These are phyloP conservation scores for Ceratitis capitata DNA, from an alignment of 1,140 invertebrate species.

Conservation along the genomic window DNA sequence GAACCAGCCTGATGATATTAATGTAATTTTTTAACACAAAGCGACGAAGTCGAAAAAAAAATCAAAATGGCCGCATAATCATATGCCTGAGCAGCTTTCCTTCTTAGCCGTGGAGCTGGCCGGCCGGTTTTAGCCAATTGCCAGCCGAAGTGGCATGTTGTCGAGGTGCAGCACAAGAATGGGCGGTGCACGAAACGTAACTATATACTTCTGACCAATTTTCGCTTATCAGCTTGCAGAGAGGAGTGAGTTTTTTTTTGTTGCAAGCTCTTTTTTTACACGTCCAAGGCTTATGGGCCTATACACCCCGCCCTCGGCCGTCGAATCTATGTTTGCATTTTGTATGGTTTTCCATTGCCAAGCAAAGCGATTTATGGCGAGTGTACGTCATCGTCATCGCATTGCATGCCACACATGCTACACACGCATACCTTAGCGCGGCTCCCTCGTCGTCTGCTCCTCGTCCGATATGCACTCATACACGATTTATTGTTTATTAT, in stretches of 20 bases:
- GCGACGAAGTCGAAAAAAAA: background rate
- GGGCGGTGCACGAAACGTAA: constrained; percentile 25
- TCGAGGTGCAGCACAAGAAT: constrained; percentile 1
- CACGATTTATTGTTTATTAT: constrained; percentile 34
- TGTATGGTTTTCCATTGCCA: background rate
- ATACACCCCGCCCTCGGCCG: background rate
- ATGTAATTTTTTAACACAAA: too few relatives aligned
- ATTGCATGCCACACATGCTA: constrained; percentile 22
- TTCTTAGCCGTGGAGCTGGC: too few relatives aligned
- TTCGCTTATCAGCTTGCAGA: constrained; percentile 17
- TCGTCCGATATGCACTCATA: background rate
- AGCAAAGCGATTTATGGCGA: background rate
- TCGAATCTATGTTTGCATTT: background rate
- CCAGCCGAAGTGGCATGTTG: background rate
- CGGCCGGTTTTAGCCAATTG: background rate
- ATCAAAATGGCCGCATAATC: background rate
- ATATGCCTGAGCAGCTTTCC: background rate
- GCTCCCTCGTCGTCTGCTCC: too few relatives aligned
- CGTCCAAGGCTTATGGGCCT: background rate
- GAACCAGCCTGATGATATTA: too few relatives aligned
- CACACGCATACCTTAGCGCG: background rate
- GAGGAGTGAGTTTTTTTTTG: background rate
- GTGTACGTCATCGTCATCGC: background rate
- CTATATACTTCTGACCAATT: constrained; percentile 23
- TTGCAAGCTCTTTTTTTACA: background rate